These are phyloP conservation scores for Melipona bicolor DNA, from an alignment of 2,888 invertebrate genomes.

Conservation along the genomic window DNA sequence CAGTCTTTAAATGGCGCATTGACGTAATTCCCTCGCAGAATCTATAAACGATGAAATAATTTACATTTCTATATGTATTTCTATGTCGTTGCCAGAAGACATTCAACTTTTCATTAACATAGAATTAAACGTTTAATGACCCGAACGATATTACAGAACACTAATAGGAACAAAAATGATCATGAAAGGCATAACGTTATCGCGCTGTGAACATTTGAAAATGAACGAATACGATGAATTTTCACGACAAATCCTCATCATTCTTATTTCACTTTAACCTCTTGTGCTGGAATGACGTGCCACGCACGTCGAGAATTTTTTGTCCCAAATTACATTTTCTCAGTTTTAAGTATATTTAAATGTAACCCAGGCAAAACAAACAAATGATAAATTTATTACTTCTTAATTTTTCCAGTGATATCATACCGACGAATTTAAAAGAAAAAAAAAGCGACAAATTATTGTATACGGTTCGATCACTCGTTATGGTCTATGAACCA, in stretches of 20 bases:
- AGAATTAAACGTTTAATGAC: not conserved
- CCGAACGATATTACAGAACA: not conserved
- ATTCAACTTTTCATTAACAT: not conserved
- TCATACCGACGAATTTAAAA: no score
- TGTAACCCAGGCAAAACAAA: no score
- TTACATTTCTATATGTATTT: conserved; percentile 10
- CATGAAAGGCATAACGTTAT: not conserved
- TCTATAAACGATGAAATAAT: conserved; percentile 10
- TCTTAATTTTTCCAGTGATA: no score
- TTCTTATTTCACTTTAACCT: conserved; percentile 1
- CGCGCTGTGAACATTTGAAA: not conserved
- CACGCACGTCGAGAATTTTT: no score
- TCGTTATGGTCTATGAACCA: no score
- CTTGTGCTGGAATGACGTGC: no score
- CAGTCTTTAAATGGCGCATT: conserved; percentile 23
- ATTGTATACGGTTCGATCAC: no score
- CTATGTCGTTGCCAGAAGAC: not conserved
- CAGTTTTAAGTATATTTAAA: no score
- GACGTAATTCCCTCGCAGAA: conserved; percentile 17
- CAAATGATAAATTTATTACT: no score
- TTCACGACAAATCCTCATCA: not conserved
- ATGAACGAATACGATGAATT: conserved; percentile 1
- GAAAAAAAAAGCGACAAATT: no score
- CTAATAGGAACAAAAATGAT: not conserved
- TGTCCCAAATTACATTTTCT: no score